These are phyloP conservation scores for Chamaetylas fuelleborni DNA, from an alignment of 2,113 vertebrate species.

Conservation along the genomic window DNA sequence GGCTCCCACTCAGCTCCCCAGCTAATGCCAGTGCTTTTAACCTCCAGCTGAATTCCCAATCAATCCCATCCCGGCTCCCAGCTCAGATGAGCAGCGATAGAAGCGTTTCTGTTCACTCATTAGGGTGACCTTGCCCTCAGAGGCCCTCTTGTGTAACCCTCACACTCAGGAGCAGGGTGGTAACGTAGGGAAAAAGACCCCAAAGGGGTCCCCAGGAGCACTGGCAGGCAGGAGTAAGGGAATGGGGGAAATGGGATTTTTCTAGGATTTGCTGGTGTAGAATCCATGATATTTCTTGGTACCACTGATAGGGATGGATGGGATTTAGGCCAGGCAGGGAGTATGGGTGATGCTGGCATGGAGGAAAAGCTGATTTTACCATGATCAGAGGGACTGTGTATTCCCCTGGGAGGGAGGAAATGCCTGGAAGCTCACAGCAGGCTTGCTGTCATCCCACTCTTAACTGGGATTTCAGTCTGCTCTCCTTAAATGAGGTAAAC, in stretches of 20 bases:
- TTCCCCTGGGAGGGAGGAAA: not conserved
- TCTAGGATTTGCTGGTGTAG: not conserved
- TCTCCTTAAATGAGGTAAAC: not conserved
- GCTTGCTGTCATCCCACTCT: not conserved
- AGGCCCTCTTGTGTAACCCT: slow-evolving; percentile 42
- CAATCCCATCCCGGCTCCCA: not conserved
- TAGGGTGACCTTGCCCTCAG: slow-evolving; percentile 49
- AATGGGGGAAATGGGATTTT: not conserved
- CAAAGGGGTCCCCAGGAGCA: not conserved
- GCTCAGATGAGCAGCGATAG: accelerated
- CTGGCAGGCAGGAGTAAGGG: not conserved
- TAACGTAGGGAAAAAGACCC: accelerated
- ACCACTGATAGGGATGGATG: too few species aligned
- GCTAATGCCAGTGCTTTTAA: slow-evolving; percentile 43
- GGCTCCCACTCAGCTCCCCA: not conserved
- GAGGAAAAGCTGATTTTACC: not conserved
- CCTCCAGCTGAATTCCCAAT: slow-evolving; percentile 24
- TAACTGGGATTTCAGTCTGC: not conserved
- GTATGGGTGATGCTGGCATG: not conserved
- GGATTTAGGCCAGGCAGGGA: not conserved
- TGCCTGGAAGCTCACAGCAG: not conserved
- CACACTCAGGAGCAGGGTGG: not conserved
- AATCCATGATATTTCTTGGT: not conserved
- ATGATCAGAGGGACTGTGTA: not conserved
- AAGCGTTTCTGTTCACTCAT: accelerated